Evolutionary conservation across 2,113 vertebrate genomes (phyloP).

Genomic region (Chamaetylas fuelleborni): DNA sequence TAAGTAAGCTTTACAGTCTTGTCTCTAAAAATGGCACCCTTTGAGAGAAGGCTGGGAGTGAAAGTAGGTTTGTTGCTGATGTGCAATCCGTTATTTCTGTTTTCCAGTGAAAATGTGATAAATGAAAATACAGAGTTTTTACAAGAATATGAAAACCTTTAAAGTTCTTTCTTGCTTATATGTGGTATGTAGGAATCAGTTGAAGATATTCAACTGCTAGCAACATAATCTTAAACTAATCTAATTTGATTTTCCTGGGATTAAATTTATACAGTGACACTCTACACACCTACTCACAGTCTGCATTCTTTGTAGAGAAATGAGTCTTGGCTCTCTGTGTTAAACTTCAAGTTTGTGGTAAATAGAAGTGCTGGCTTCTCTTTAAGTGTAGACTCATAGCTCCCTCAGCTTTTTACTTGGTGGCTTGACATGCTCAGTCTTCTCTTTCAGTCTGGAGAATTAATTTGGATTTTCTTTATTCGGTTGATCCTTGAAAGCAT

Average conservation of each 20-base stretch:
- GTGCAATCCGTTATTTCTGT: neutral
- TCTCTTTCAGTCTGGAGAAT: neutral
- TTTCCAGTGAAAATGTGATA: neutral
- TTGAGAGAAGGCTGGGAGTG: neutral
- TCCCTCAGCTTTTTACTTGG: neutral
- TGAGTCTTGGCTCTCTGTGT: neutral
- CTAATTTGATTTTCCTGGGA: neutral
- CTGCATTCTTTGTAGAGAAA: neutral
- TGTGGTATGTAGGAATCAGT: neutral
- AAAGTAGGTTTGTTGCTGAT: neutral
- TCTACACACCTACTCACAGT: neutral
- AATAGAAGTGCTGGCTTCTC: neutral
- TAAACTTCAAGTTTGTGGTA: neutral
- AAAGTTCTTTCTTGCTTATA: neutral
- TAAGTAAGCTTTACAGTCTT: neutral
- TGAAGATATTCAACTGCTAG: neutral
- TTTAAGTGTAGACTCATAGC: neutral
- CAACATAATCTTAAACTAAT: neutral
- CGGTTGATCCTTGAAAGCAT: fast-evolving
- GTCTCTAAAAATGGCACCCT: neutral
- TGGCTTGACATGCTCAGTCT: neutral
- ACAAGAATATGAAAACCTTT: neutral
- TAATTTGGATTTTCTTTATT: neutral
- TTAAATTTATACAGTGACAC: neutral
- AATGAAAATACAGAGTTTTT: neutral